These are phyloP conservation scores for Saccopteryx leptura DNA, from an alignment of 2,113 vertebrate genomes.

Conservation along the genomic window DNA sequence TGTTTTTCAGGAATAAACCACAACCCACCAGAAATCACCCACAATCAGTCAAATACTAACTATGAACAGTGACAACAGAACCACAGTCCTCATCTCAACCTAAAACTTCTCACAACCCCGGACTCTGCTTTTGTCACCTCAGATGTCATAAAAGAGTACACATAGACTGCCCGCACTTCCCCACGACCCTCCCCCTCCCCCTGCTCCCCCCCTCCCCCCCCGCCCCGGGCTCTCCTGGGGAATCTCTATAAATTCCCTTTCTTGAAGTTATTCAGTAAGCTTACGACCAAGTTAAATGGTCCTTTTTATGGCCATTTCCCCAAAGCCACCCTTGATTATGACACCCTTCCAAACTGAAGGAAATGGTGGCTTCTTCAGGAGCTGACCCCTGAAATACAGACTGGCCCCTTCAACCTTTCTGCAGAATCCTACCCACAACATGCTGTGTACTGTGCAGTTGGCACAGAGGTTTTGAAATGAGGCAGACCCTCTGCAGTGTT, in stretches of 20 bases:
- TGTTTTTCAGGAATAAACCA: neutral
- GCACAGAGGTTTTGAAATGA: conserved; percentile 87
- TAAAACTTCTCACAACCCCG: neutral
- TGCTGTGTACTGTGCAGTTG: conserved; percentile 35
- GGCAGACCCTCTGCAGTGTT: conserved; percentile 88
- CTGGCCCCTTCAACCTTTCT: neutral
- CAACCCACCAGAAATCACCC: neutral
- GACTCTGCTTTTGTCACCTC: neutral
- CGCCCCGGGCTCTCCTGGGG: accelerated
- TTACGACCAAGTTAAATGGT: neutral
- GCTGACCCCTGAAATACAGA: neutral
- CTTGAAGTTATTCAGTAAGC: neutral
- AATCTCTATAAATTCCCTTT: neutral
- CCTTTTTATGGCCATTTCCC: neutral
- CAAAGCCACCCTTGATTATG: neutral
- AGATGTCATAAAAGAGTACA: neutral
- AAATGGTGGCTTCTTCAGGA: neutral
- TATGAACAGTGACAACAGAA: neutral
- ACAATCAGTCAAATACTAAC: neutral
- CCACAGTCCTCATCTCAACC: neutral
- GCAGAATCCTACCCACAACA: conserved; percentile 62
- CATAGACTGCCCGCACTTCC: too few species aligned
- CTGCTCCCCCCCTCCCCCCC: accelerated
- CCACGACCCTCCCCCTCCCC: accelerated
- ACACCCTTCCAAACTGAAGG: neutral